A percentile compares a stretch with the other conserved stretches of the same genome.
These are phyloP conservation scores for Drosophila elegans DNA, from an alignment of 1,140 invertebrate genomes.

Conservation along the genomic window DNA sequence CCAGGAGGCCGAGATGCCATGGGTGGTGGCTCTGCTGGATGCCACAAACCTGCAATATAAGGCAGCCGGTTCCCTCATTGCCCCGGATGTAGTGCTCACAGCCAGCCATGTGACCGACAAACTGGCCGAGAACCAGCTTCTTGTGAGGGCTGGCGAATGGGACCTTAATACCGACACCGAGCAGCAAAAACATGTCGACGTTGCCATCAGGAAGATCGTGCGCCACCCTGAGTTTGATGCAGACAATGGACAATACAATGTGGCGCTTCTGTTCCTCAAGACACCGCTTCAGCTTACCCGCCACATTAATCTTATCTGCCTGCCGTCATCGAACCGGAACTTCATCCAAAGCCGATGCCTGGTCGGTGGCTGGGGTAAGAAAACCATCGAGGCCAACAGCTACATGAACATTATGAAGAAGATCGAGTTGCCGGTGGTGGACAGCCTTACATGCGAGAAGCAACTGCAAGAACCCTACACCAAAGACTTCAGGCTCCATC, in stretches of 20 bases:
- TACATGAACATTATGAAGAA: constrained; percentile 89
- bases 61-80: constrained; percentile 89
- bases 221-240: constrained; percentile 85
- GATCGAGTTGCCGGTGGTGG: constrained; percentile 86
- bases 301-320: constrained; percentile 88
- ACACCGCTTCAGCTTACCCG: constrained; percentile 85
- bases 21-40: constrained; percentile 93
- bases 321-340: constrained; percentile 73
- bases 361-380: constrained; percentile 93
- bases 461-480: constrained; percentile 59
- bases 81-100: constrained; percentile 88
- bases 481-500: constrained; percentile 84
- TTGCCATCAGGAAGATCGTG: constrained; percentile 85
- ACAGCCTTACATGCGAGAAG: constrained; percentile 81
- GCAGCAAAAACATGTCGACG: constrained; percentile 87
- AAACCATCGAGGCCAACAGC: constrained; percentile 87
- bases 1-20: constrained; percentile 90
- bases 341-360: constrained; percentile 87
- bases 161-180: constrained; percentile 88
- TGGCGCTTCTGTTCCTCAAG: constrained; percentile 86
- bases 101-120: constrained; percentile 87
- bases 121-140: not conserved
- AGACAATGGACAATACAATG: constrained; percentile 85
- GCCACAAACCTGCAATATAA: constrained; percentile 86
- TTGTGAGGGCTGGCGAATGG: constrained; percentile 89